Evolutionary conservation across 92 coral and sea anemone genomes (phyloP), one percentile per base, ranked within the genome.

Genomic region (Blastomussa wellsi): DNA sequence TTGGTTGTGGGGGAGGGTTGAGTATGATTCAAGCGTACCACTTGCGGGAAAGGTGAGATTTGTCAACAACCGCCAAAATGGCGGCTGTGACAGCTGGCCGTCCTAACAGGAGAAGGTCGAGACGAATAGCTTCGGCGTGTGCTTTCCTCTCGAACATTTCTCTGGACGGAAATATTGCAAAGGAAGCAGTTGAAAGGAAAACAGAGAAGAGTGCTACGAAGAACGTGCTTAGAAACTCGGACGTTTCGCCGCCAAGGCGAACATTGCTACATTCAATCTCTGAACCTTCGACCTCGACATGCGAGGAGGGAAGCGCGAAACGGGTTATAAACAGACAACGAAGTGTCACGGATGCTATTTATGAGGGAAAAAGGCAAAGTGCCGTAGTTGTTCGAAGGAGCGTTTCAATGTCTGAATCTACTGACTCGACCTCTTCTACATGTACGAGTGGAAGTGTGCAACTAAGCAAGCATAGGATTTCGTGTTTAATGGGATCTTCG

Each of bases 111-210:
- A 86, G 97, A 85, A 95, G 81, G 89, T 97, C 99, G 22, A 92
- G 92, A 71, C 98, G 99, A 59, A 77, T 86, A 59, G 95, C 94
- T 68, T 89, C 95, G 42, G 99, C 99, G 35, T 94, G 94, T 80
- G 87, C 95, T 20, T 97, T 97, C 80, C 96, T 97, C 11, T 93
- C 99, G 39, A 92, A 87, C 33, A 97, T 97, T 76, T 97, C 99
- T 11, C 91, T 97, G 6, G 99, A 97, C 85, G 99, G 99, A 28
- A 94, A 92, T 36, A 49, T 93, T 68, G 72, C 74, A 24, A 36
- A 82, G 74, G 92, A 89, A 67, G 74, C 53, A 70, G 88, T 69
- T 26, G 82, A 37, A 9, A 37, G 47, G 35, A 86, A 79, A 26
- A 64, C 66, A 1, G 83, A 83, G 38, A 79, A 74, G 70, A 79